phyloP scores from a whole-genome alignment of 1,140 invertebrate species.

The Drosophila athabasca region DNA sequence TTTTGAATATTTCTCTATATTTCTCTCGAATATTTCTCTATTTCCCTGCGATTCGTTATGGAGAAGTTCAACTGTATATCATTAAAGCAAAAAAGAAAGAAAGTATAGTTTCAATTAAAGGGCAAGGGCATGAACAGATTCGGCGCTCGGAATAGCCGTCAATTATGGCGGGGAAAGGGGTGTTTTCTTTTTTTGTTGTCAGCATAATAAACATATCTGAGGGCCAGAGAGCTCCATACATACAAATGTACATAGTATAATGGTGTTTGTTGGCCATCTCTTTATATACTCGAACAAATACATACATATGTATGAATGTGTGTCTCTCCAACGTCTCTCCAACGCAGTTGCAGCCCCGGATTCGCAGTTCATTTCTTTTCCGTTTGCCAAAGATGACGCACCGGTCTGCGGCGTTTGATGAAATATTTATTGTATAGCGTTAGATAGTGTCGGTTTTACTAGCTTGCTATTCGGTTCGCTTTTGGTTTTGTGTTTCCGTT shows the following conservation, averaged over 20 bases:
- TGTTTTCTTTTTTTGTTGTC: slow-evolving; percentile 19
- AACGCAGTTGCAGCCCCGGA: slow-evolving; percentile 18
- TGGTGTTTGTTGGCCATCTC: slow-evolving; percentile 24
- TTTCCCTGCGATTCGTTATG: too few species aligned
- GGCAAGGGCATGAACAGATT: too few species aligned
- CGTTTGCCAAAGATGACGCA: slow-evolving; percentile 43
- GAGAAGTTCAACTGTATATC: too few species aligned
- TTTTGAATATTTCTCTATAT: too few species aligned
- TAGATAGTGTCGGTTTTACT: slow-evolving; percentile 4
- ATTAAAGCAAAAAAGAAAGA: too few species aligned
- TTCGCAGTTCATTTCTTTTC: slow-evolving; percentile 24
- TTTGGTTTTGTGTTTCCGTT: slow-evolving; percentile 6
- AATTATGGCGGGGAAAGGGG: background rate
- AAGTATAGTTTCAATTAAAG: too few species aligned
- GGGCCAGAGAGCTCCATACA: slow-evolving; percentile 22
- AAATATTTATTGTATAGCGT: background rate
- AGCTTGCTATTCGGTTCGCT: too few species aligned
- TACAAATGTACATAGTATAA: background rate
- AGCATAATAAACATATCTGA: slow-evolving; percentile 36
- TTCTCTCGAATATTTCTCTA: too few species aligned
- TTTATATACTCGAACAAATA: too few species aligned
- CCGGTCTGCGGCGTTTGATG: slow-evolving; percentile 4
- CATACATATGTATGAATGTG: too few species aligned
- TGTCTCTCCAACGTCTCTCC: slow-evolving; percentile 2
- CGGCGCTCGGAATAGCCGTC: background rate